Percentiles rank a stretch among this genome's conserved stretches.
These are phyloP conservation scores for Cercopithecus mona DNA, from an alignment of 2,113 vertebrate genomes.

Conservation along the genomic window DNA sequence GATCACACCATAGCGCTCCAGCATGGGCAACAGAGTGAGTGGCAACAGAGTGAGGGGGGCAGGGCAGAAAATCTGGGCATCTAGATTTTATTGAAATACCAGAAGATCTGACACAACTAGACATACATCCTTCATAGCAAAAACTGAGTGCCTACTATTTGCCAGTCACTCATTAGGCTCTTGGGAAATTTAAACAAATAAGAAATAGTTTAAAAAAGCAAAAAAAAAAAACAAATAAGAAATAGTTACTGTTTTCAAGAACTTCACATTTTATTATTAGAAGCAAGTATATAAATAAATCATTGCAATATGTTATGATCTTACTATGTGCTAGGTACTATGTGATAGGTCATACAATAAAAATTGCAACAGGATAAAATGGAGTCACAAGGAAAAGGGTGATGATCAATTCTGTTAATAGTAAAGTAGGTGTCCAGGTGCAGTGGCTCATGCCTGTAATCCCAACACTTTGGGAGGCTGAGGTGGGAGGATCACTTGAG, in stretches of 20 bases:
- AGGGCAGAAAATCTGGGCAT: not conserved
- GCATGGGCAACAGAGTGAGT: too few species aligned
- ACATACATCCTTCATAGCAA: not conserved
- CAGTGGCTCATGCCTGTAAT: too few species aligned
- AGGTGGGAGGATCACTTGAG: too few species aligned
- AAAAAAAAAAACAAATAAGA: not conserved
- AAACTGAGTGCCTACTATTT: not conserved
- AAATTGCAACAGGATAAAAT: not conserved
- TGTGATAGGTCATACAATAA: not conserved
- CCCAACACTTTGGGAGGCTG: too few species aligned
- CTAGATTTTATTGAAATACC: slow-evolving; percentile 36
- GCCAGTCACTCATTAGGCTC: not conserved
- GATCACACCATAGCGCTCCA: too few species aligned
- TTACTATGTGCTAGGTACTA: not conserved
- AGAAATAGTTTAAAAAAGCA: not conserved
- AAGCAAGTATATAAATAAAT: not conserved
- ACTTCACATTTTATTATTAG: not conserved
- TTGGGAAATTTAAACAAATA: not conserved
- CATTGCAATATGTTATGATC: not conserved
- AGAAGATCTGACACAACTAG: not conserved
- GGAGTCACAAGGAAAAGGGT: not conserved
- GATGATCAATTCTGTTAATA: not conserved
- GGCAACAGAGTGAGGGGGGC: too few species aligned
- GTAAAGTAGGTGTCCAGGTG: not conserved
- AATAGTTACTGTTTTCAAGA: not conserved